phyloP scores from a whole-genome alignment of 2,888 invertebrate species.

The Cerastoderma edule region DNA sequence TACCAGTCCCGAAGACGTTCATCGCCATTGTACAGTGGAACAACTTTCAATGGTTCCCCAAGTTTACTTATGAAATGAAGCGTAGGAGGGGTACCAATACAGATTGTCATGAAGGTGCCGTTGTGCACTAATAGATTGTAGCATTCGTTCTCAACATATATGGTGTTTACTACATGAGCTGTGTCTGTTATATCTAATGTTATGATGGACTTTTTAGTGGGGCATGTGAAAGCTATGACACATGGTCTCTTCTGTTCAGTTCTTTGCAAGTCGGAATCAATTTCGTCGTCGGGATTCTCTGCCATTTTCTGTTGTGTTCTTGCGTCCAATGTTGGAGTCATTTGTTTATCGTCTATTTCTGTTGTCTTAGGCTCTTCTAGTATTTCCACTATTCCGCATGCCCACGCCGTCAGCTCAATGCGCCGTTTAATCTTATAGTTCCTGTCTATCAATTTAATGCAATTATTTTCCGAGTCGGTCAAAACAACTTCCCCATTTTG shows the following conservation, averaged over 20 bases:
- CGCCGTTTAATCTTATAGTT: background rate
- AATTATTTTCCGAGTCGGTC: background rate
- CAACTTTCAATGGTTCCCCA: background rate
- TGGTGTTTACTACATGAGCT: background rate
- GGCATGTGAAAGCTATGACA: background rate
- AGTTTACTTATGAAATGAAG: background rate
- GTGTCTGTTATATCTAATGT: background rate
- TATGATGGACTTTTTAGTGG: background rate
- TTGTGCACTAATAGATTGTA: background rate
- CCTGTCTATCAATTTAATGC: conserved; percentile 1
- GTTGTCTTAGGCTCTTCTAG: too few species aligned
- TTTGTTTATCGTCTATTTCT: too few species aligned
- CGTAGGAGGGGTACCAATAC: background rate
- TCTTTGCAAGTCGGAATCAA: background rate
- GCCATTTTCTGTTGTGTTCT: too few species aligned
- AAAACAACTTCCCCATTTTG: background rate
- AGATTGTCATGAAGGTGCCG: background rate
- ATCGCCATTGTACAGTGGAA: background rate
- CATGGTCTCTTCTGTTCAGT: background rate
- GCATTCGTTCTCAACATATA: background rate
- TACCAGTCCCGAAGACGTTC: background rate
- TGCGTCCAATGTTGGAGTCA: too few species aligned
- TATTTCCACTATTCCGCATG: conserved; percentile 14
- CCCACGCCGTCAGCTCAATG: background rate
- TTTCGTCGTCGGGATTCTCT: too few species aligned